These are phyloP conservation scores for Theocolax elegans DNA, from an alignment of 1,140 invertebrate genomes.

Conservation along the genomic window DNA sequence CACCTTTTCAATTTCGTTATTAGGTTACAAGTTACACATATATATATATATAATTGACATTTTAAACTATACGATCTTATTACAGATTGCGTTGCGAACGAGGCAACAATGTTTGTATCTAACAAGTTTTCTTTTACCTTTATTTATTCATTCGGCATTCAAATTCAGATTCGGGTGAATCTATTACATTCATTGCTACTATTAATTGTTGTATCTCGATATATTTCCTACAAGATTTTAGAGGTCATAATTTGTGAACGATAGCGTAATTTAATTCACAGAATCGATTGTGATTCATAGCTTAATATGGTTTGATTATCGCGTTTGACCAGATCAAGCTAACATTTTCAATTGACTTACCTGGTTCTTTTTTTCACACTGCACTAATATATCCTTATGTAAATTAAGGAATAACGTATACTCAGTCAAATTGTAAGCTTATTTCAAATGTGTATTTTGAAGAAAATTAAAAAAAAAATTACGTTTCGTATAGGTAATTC, in stretches of 20 bases:
- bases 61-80: no score
- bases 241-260: conserved; percentile 10
- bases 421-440: neutral
- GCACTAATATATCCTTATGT: neutral
- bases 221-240: conserved; percentile 1
- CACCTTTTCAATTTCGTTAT: no score
- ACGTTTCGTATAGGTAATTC: neutral
- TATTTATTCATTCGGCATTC: no score
- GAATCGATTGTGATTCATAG: conserved; percentile 26
- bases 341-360: conserved; percentile 12
- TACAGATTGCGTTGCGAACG: no score
- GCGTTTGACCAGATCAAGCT: conserved; percentile 2
- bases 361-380: neutral
- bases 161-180: no score
- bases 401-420: conserved; percentile 12
- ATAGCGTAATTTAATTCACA: conserved; percentile 9
- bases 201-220: no score
- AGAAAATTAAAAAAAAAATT: conserved; percentile 14
- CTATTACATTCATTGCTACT: no score
- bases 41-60: no score
- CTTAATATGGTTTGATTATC: conserved; percentile 8
- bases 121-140: no score
- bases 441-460: conserved; percentile 2
- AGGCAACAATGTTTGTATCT: no score
- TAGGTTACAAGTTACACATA: no score